phyloP scores from a whole-genome alignment of 2,888 invertebrate genomes.

The Shargacucullia verbasci region DNA sequence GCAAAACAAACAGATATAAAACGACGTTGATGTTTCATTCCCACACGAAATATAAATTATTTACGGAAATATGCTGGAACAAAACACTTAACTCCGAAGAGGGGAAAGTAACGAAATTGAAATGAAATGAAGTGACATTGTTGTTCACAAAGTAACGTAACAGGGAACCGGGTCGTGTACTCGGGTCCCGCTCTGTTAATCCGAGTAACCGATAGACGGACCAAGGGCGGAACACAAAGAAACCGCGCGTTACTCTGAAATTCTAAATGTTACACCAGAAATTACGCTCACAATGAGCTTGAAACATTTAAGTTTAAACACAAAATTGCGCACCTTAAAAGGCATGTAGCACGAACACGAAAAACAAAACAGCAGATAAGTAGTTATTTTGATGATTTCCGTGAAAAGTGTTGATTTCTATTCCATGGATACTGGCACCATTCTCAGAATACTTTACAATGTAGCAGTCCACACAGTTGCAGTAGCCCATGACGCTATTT shows the following conservation, averaged over 20 bases:
- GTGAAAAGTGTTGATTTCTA: no score
- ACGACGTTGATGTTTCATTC: not conserved
- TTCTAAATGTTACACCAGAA: conserved; percentile 50
- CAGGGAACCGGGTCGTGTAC: conserved; percentile 37
- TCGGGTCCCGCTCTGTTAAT: conserved; percentile 66
- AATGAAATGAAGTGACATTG: conserved; percentile 46
- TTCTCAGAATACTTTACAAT: no score
- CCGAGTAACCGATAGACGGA: conserved; percentile 64
- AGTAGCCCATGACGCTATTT: no score
- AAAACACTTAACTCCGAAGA: conserved; percentile 37
- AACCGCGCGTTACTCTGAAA: conserved; percentile 50
- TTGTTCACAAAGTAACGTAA: conserved; percentile 42
- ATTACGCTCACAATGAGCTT: conserved; percentile 13
- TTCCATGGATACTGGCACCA: no score
- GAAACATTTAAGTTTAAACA: conserved; percentile 8
- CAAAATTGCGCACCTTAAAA: no score
- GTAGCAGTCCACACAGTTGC: no score
- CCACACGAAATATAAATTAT: conserved; percentile 9
- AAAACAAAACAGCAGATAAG: no score
- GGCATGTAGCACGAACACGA: no score
- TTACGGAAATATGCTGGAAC: conserved; percentile 11
- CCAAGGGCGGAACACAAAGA: conserved; percentile 71
- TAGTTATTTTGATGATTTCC: not conserved
- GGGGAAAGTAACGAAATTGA: conserved; percentile 48
- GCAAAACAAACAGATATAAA: not conserved